phyloP scores from a whole-genome alignment of 2,113 vertebrate species.

The Ia io region DNA sequence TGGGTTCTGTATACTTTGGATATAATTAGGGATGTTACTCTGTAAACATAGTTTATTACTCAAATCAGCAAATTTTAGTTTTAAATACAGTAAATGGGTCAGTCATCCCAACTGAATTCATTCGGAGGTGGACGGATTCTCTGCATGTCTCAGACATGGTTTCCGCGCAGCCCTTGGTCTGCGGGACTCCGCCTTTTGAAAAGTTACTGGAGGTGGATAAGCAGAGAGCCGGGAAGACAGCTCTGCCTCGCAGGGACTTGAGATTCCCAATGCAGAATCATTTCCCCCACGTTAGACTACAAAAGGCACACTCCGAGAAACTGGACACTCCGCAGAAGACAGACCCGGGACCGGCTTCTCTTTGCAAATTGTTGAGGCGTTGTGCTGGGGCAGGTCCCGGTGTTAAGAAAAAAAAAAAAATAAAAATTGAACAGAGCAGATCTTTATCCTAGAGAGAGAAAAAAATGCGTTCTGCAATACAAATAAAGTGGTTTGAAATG shows the following conservation, averaged over 20 bases:
- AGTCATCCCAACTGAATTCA: conserved; percentile 12
- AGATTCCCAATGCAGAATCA: not conserved
- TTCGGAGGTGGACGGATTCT: not conserved
- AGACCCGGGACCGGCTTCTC: not conserved
- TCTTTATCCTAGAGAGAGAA: not conserved
- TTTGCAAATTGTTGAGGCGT: not conserved
- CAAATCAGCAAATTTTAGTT: not conserved
- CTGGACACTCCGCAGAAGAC: not conserved
- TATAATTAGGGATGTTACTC: not conserved
- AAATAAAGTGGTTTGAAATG: not conserved
- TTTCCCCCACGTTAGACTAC: not conserved
- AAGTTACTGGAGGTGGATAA: not conserved
- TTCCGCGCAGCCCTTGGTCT: not conserved
- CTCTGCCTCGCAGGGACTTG: not conserved
- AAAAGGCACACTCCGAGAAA: not conserved
- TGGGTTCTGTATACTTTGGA: conserved; percentile 1
- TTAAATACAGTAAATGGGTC: not conserved
- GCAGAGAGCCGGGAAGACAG: not conserved
- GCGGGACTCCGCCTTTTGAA: not conserved
- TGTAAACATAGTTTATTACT: not conserved
- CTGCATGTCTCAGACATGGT: not conserved
- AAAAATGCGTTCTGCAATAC: not conserved
- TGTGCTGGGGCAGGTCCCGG: not conserved
- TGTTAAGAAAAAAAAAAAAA: not conserved
- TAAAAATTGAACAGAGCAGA: not conserved